A percentile compares a stretch with the other conserved stretches of the same genome.
phyloP scores from a whole-genome alignment of 2,797 vertebrate species.

The Crypturellus tataupa region DNA sequence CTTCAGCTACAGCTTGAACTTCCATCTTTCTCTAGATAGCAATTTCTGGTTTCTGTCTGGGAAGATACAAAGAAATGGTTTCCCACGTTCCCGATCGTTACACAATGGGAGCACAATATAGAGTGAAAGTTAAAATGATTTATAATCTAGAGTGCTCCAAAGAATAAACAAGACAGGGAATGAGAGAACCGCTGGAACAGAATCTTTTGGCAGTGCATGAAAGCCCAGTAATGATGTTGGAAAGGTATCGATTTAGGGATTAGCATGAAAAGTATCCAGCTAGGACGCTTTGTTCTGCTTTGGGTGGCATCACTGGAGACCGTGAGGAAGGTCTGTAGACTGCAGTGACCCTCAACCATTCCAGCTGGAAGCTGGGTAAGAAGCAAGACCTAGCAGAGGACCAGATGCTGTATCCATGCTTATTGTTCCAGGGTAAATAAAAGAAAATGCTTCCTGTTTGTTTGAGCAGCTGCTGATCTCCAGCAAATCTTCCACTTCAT shows the following conservation, averaged over 20 bases:
- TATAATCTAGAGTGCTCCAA: not conserved
- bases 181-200: constrained; percentile 31
- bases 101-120: not conserved
- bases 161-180: not conserved
- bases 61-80: not conserved
- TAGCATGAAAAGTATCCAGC: constrained; percentile 48
- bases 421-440: constrained; percentile 48
- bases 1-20: not conserved
- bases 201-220: constrained; percentile 46
- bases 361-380: constrained; percentile 34
- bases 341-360: not conserved
- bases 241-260: not conserved
- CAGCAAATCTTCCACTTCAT: not conserved
- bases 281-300: constrained; percentile 39
- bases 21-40: not conserved
- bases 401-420: constrained; percentile 18
- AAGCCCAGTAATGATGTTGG: constrained; percentile 44
- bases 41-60: not conserved
- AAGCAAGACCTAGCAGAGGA: not conserved
- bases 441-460: constrained; percentile 36
- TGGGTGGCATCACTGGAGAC: constrained; percentile 46
- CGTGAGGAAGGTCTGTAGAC: constrained; percentile 41
- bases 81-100: constrained; percentile 28
- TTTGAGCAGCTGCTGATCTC: constrained; percentile 50
- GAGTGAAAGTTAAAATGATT: constrained; percentile 18